Conservation (phyloP, 2,888 invertebrate genomes). For the Tricholauxania praeusta region DNA sequence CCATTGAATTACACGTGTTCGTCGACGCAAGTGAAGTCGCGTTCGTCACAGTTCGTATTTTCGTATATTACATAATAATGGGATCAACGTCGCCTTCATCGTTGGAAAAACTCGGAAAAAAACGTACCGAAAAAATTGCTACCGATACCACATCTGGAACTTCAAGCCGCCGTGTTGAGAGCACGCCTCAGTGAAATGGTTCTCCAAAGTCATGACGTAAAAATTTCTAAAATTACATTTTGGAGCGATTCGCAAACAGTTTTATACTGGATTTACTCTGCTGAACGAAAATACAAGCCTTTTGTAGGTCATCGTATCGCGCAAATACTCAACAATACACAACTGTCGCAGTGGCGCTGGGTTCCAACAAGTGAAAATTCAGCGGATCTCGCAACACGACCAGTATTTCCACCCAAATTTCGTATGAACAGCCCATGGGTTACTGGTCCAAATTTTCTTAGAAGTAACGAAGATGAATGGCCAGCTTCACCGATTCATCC, state of each 20-base stretch:
- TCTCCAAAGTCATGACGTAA: constrained; percentile 16
- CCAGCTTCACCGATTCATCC: not conserved
- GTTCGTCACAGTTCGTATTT: constrained; percentile 33
- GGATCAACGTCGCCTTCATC: constrained; percentile 31
- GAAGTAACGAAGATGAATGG: constrained; percentile 33
- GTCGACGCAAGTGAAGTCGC: constrained; percentile 27
- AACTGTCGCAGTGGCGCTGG: constrained; percentile 49
- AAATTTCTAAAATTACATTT: constrained; percentile 22
- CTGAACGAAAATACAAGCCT: constrained; percentile 44
- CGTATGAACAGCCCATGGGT: constrained; percentile 36
- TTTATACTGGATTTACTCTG: constrained; percentile 42
- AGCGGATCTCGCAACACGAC: constrained; percentile 49
- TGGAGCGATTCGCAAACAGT: constrained; percentile 40
- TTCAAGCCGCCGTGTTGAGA: constrained; percentile 42
- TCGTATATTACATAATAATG: not conserved
- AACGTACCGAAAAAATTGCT: constrained; percentile 37
- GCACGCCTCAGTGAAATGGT: constrained; percentile 32
- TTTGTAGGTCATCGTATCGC: constrained; percentile 50
- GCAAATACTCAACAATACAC: constrained; percentile 44
- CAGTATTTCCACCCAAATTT: constrained; percentile 33
- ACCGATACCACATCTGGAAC: constrained; percentile 39
- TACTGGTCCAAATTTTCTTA: constrained; percentile 36
- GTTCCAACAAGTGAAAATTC: constrained; percentile 40
- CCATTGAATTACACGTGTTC: too few relatives aligned
- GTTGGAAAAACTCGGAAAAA: constrained; percentile 30